Evolutionary conservation across 2,797 vertebrate species (phyloP).

Genomic region (Gymnoscopelus microlampas): DNA sequence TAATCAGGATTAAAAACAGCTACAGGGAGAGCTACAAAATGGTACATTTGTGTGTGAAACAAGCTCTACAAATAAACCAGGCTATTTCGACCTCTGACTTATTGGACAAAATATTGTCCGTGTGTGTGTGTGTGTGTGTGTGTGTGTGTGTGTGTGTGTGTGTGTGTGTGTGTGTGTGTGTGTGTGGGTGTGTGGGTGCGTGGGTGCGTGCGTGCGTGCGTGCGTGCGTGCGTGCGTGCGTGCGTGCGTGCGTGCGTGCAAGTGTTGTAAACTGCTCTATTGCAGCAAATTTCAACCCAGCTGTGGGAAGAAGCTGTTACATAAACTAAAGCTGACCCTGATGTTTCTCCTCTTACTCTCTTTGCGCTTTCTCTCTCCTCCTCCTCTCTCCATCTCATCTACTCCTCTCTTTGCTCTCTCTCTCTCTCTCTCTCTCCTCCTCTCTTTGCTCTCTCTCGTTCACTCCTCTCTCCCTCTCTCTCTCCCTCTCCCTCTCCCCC

Average conservation of each 20-base stretch:
- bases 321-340: constrained; percentile 59
- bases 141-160: not conserved
- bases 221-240: constrained; percentile 1
- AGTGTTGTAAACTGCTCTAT: constrained; percentile 5
- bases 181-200: not conserved
- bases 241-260: constrained; percentile 8
- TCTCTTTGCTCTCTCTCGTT: too few species aligned
- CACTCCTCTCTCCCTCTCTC: too few species aligned
- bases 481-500: too few species aligned
- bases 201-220: not conserved
- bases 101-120: not conserved
- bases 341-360: constrained; percentile 41
- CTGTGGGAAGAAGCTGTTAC: constrained; percentile 56
- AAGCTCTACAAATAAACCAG: too few species aligned
- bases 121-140: too few species aligned
- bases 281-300: constrained; percentile 37
- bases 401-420: not conserved
- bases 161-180: not conserved
- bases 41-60: too few species aligned
- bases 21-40: too few species aligned
- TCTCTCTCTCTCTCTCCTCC: not conserved
- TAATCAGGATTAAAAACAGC: too few species aligned
- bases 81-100: too few species aligned
- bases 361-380: constrained; percentile 26
- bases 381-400: constrained; percentile 35